These are phyloP conservation scores for Pentalonia nigronervosa DNA, from an alignment of 1,140 invertebrate species.

Conservation along the genomic window DNA sequence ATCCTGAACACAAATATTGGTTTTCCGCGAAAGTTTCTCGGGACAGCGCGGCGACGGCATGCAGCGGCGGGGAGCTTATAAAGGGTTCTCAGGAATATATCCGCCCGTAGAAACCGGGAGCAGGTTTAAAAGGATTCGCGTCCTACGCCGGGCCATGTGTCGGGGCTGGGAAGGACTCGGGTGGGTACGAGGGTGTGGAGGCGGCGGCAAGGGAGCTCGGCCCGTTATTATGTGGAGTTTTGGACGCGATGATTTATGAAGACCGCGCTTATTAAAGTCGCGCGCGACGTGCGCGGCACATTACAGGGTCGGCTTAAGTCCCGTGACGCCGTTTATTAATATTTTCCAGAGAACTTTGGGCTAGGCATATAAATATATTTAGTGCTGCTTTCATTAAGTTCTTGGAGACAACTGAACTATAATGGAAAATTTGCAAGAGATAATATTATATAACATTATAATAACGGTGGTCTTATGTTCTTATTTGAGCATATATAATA, in stretches of 20 bases:
- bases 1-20: slow-evolving; percentile 55
- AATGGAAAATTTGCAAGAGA: not conserved
- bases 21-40: slow-evolving; percentile 51
- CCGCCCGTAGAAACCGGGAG: slow-evolving; percentile 31
- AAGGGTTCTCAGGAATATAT: slow-evolving; percentile 56
- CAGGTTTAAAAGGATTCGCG: slow-evolving; percentile 54
- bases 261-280: slow-evolving; percentile 56
- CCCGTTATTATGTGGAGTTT: slow-evolving; percentile 54
- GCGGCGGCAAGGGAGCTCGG: not conserved
- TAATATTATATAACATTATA: not conserved
- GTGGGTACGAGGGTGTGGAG: not conserved
- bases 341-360: slow-evolving; percentile 15
- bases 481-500: not conserved
- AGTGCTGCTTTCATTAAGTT: slow-evolving; percentile 50
- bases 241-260: slow-evolving; percentile 57
- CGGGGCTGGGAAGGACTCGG: not conserved
- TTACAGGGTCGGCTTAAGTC: slow-evolving; percentile 49
- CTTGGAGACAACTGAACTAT: slow-evolving; percentile 18
- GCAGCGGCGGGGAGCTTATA: slow-evolving; percentile 55
- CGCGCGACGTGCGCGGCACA: slow-evolving; percentile 28
- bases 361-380: not conserved
- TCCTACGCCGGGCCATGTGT: not conserved
- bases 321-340: slow-evolving; percentile 56
- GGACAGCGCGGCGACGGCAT: not conserved
- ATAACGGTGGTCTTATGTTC: not conserved